These are phyloP conservation scores for Liolophura sinensis DNA, from an alignment of 1,140 invertebrate genomes.

Conservation along the genomic window DNA sequence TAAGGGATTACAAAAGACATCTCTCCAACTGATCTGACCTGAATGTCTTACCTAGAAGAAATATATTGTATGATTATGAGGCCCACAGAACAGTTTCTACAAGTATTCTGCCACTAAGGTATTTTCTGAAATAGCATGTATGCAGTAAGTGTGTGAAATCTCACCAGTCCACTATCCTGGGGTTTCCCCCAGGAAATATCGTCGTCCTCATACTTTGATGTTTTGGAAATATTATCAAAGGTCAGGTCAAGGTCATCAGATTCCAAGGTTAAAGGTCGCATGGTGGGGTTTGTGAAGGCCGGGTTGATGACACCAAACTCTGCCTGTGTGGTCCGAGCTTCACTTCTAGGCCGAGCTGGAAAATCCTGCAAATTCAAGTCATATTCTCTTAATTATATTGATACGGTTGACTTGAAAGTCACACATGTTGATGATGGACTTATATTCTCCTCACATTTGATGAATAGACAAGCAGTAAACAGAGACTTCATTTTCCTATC, in stretches of 20 bases:
- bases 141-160: constrained; percentile 6
- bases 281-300: constrained; percentile 12
- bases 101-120: no score
- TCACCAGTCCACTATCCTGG: constrained; percentile 40
- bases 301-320: constrained; percentile 30
- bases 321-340: constrained; percentile 3
- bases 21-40: no score
- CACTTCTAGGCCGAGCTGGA: background rate
- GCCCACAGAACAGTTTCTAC: no score
- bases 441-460: no score
- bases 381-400: no score
- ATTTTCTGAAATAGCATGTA: background rate
- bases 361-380: background rate
- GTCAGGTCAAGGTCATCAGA: constrained; percentile 5
- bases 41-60: no score
- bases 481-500: no score
- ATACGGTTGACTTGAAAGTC: no score
- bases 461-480: no score
- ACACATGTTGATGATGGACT: no score
- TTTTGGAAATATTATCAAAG: constrained; percentile 15
- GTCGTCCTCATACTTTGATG: constrained; percentile 36
- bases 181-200: constrained; percentile 35
- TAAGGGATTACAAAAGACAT: no score
- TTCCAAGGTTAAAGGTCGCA: constrained; percentile 8
- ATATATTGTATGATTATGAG: no score